Base-by-base conservation (phyloP, 1,140 invertebrate genomes). In the Pseudomyrmex cubaensis region DNA sequence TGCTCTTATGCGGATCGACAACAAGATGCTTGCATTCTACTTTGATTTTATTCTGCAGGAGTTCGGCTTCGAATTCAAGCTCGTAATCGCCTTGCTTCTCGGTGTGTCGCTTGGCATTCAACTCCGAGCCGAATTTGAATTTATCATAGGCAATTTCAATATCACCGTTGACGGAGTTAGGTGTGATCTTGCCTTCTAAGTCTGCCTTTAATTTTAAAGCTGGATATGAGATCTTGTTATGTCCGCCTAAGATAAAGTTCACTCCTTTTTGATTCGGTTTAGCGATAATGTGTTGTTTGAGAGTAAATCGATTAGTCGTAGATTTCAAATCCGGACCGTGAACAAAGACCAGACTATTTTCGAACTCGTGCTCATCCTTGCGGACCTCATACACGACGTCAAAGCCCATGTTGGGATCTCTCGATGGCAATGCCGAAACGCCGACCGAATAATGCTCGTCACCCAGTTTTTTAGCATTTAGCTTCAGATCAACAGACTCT, bases 311-410 rank as follows among this genome's bases (percentile, higher is more conserved):
- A 72, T 96, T 95, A 2, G 92, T 88, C 64, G 95, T 93, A 9
- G 95, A 95, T 12, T 95, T 95, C 8, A 95, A 93, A 91, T 97
- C 96, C 0, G 93, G 89, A 9, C 96, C 96, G 88, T 97, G 96
- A 22, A 95, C 92, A 5, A 97, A 84, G 13, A 95, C 92, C 1
- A 97, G 87, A 54, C 95, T 95, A 56, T 95, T 94, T 4, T 94
- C 88, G 4, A 92, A 86, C 0, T 86, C 75, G 3, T 89, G 82
- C 46, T 86, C 62, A 7, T 89, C 76, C 22, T 72, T 88, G 25
- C 94, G 92, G 8, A 93, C 86, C 13, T 95, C 94, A 84, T 94
- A 95, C 2, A 95, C 91, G 2, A 96, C 9, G 22, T 95, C 95
- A 83, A 96, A 95, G 74, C 96, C 96, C 57, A 96, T 92, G 66